phyloP scores from a whole-genome alignment of 1,140 invertebrate species.

The Magallana angulata region DNA sequence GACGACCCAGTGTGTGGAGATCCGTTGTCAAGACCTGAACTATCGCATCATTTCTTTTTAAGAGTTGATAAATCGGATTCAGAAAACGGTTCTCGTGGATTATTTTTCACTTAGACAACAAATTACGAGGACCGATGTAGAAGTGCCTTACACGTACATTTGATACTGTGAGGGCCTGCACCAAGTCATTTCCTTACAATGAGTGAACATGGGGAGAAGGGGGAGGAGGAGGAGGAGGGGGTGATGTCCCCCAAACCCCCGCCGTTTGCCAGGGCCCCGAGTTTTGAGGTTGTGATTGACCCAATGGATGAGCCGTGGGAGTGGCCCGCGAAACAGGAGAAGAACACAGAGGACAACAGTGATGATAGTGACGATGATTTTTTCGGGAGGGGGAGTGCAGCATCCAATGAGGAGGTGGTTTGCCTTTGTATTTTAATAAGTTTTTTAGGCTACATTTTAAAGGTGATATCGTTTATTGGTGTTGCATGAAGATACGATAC shows the following conservation, averaged over 20 bases:
- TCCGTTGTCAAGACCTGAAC: constrained; percentile 20
- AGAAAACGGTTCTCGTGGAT: neutral
- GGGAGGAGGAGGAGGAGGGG: neutral
- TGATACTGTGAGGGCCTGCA: neutral
- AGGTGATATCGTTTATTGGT: too few species aligned
- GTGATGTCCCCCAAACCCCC: neutral
- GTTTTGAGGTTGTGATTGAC: constrained; percentile 31
- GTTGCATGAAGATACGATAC: too few species aligned
- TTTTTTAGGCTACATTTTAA: too few species aligned
- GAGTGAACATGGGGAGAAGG: neutral
- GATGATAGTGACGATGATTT: constrained; percentile 42
- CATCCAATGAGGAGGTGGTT: constrained; percentile 18
- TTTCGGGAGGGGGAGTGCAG: neutral
- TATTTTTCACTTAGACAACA: neutral
- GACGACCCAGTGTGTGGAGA: constrained; percentile 9
- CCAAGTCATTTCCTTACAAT: neutral
- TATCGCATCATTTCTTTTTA: neutral
- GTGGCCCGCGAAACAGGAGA: constrained; percentile 30
- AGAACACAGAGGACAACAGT: neutral
- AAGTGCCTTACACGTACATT: neutral
- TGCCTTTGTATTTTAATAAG: neutral
- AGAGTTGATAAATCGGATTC: constrained; percentile 21
- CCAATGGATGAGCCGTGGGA: constrained; percentile 36
- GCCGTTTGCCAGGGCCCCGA: neutral
- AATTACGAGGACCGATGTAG: neutral